These are phyloP conservation scores for Frieseomelitta varia DNA, from an alignment of 1,140 invertebrate species.

Conservation along the genomic window DNA sequence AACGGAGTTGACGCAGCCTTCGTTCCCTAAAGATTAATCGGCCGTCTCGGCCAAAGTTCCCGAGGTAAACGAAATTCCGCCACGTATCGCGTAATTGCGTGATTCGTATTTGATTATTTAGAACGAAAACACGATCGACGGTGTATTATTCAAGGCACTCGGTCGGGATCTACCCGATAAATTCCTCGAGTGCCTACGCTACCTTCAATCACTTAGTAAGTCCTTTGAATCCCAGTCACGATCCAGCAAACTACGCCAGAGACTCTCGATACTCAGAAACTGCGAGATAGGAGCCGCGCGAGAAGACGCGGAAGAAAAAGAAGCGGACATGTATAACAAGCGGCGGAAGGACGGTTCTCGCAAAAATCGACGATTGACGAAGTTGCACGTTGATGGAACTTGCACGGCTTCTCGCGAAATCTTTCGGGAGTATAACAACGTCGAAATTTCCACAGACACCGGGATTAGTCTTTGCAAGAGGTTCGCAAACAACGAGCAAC, in stretches of 20 bases:
- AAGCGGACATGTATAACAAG: background rate
- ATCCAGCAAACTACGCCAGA: conserved; percentile 29
- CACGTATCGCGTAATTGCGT: background rate
- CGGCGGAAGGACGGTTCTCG: background rate
- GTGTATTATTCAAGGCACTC: conserved; percentile 29
- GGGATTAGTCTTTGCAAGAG: background rate
- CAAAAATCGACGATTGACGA: background rate
- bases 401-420: background rate
- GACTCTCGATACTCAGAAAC: conserved; percentile 24
- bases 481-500: background rate
- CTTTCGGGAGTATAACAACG: background rate
- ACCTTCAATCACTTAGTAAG: conserved; percentile 58
- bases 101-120: background rate
- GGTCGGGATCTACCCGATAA: conserved; percentile 14
- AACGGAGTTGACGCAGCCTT: too few relatives aligned
- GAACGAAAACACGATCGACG: background rate
- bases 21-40: too few relatives aligned
- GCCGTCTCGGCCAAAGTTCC: too few relatives aligned
- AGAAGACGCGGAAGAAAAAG: background rate
- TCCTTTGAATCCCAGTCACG: conserved; percentile 55
- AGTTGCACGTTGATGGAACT: background rate
- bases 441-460: background rate
- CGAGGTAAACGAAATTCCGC: too few relatives aligned
- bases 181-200: conserved; percentile 32
- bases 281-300: background rate